Evolutionary conservation across 2,888 invertebrate species (phyloP).

Genomic region (Tricholauxania praeusta): DNA sequence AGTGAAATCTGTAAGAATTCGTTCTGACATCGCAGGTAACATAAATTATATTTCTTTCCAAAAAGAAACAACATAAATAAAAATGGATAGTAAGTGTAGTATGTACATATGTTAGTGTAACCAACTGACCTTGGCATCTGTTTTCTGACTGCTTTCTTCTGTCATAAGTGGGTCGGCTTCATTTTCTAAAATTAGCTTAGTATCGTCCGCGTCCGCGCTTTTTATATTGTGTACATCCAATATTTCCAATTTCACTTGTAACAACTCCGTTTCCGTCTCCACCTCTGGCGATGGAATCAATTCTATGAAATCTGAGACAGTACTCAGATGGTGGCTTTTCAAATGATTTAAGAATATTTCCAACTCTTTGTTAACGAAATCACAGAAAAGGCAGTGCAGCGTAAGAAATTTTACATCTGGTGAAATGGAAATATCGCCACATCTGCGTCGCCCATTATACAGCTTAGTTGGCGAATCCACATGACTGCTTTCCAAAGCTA

Average conservation of each 20-base stretch:
- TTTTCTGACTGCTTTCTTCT: not conserved
- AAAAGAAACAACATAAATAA: too few species aligned
- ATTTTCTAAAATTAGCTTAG: not conserved
- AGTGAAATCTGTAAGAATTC: too few species aligned
- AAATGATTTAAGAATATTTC: not conserved
- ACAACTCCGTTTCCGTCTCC: too few species aligned
- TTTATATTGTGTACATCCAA: not conserved
- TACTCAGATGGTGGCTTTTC: not conserved
- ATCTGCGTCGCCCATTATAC: not conserved
- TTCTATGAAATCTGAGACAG: too few species aligned
- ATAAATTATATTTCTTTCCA: too few species aligned
- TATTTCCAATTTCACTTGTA: slow-evolving; percentile 1
- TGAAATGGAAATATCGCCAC: slow-evolving; percentile 2
- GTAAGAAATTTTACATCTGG: not conserved
- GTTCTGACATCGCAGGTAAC: too few species aligned
- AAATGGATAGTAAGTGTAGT: too few species aligned
- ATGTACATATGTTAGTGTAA: too few species aligned
- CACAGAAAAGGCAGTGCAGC: not conserved
- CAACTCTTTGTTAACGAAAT: not conserved
- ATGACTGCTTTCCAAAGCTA: not conserved
- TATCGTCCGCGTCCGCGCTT: not conserved
- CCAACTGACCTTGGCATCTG: not conserved
- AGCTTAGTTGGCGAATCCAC: not conserved
- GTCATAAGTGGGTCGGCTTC: not conserved
- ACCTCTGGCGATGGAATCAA: too few species aligned